phyloP scores from a whole-genome alignment of 1,140 invertebrate genomes.

The Zelostemma sp. region DNA sequence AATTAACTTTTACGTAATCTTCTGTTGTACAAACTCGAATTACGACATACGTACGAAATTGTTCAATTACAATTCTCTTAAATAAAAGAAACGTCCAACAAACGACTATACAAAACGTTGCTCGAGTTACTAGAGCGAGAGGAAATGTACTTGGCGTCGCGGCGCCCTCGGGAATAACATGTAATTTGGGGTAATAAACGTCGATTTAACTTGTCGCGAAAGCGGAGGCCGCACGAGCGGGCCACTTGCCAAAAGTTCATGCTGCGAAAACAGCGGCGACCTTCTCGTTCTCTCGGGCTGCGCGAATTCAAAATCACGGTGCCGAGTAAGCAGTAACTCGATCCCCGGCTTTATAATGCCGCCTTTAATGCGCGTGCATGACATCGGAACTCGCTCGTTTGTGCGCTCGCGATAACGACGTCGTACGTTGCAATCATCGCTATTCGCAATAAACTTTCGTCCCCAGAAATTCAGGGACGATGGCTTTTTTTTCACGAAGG shows the following conservation, averaged over 20 bases:
- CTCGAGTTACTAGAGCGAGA: slow-evolving; percentile 22
- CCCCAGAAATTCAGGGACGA: slow-evolving; percentile 33
- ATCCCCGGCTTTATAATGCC: slow-evolving; percentile 27
- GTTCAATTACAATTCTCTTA: too few species aligned
- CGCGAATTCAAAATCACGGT: slow-evolving; percentile 13
- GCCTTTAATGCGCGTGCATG: slow-evolving; percentile 31
- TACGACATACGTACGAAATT: too few species aligned
- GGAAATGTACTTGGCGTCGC: slow-evolving; percentile 54
- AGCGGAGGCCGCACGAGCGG: slow-evolving; percentile 42
- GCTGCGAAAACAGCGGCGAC: slow-evolving; percentile 32
- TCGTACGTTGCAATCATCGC: slow-evolving; percentile 34
- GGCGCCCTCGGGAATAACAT: slow-evolving; percentile 39
- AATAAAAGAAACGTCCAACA: not conserved
- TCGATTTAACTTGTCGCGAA: slow-evolving; percentile 53
- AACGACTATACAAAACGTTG: not conserved
- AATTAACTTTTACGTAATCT: too few species aligned
- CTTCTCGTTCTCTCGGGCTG: slow-evolving; percentile 19
- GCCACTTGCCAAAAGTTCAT: slow-evolving; percentile 55
- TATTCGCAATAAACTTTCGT: slow-evolving; percentile 36
- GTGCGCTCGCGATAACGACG: slow-evolving; percentile 38
- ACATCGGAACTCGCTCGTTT: slow-evolving; percentile 52
- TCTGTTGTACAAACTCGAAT: too few species aligned
- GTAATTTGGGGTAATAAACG: slow-evolving; percentile 50
- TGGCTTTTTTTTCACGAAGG: too few species aligned
- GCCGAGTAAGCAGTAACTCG: slow-evolving; percentile 15